A percentile compares a stretch with the other conserved stretches of the same genome.
Conservation (phyloP, 2,797 vertebrate species). For the Apogon talboti region DNA sequence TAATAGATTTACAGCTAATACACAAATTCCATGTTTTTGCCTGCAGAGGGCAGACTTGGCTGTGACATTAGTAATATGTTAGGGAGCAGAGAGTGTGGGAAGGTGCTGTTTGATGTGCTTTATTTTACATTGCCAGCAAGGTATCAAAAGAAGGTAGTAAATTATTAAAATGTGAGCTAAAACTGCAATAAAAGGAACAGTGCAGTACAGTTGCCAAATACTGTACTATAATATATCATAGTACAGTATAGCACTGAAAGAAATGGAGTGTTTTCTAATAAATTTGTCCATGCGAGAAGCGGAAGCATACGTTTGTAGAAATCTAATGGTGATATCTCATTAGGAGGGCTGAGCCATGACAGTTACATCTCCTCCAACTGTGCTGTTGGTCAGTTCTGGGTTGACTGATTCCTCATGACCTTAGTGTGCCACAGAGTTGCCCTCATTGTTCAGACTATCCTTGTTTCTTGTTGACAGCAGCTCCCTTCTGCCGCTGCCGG, state of each 20-base stretch:
- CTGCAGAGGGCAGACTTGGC: constrained; percentile 81
- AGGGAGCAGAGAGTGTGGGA: not conserved
- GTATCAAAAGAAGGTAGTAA: not conserved
- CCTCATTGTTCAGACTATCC: constrained; percentile 73
- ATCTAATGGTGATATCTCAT: constrained; percentile 52
- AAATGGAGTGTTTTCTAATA: not conserved
- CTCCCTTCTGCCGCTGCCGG: constrained; percentile 68
- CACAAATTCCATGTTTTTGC: constrained; percentile 4
- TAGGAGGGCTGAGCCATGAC: constrained; percentile 55
- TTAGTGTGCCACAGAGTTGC: constrained; percentile 63
- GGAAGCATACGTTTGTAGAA: constrained; percentile 25
- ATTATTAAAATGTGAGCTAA: constrained; percentile 1
- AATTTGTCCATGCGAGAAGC: not conserved
- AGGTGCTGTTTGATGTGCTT: not conserved
- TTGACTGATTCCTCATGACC: constrained; percentile 78
- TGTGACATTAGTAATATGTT: constrained; percentile 24
- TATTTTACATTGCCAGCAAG: not conserved
- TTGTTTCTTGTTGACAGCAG: constrained; percentile 78
- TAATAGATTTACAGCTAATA: not conserved
- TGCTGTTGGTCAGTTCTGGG: constrained; percentile 60
- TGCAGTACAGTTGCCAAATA: not conserved
- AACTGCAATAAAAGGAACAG: too few species aligned
- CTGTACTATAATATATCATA: not conserved
- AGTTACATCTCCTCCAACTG: constrained; percentile 61
- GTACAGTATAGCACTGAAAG: not conserved